Evolutionary conservation across 2,888 invertebrate species (phyloP).

Genomic region (Acronicta aceris): DNA sequence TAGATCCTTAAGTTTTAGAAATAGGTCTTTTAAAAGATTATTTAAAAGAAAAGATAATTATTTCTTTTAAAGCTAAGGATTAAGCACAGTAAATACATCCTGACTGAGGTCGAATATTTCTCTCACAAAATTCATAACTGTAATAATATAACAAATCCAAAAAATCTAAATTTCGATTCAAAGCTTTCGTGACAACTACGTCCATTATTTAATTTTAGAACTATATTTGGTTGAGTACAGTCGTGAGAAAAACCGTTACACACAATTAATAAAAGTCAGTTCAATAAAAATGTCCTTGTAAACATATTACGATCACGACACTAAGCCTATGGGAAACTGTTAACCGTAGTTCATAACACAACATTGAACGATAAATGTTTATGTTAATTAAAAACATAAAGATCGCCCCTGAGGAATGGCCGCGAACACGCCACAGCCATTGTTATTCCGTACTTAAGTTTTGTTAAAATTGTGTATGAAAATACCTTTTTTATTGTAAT

Average conservation of each 20-base stretch:
- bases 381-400: slow-evolving; percentile 73
- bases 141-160: not conserved
- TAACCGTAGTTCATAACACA: slow-evolving; percentile 50
- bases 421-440: slow-evolving; percentile 59
- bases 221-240: slow-evolving; percentile 9
- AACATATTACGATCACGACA: slow-evolving; percentile 44
- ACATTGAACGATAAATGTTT: slow-evolving; percentile 63
- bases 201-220: not conserved
- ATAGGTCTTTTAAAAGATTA: not conserved
- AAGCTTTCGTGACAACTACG: slow-evolving; percentile 1
- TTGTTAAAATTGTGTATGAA: slow-evolving; percentile 47
- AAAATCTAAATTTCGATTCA: not conserved
- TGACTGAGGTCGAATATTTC: no score
- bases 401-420: slow-evolving; percentile 61
- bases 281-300: slow-evolving; percentile 41
- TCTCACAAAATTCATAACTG: no score
- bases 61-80: no score
- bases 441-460: slow-evolving; percentile 35
- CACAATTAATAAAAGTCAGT: slow-evolving; percentile 25
- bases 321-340: slow-evolving; percentile 43
- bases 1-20: no score
- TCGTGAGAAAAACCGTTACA: slow-evolving; percentile 28
- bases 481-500: slow-evolving; percentile 52
- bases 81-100: no score
- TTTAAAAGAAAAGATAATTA: no score